Base-by-base conservation (phyloP, 35 echinoderm and acorn worm species). In the Apostichopus californicus region DNA sequence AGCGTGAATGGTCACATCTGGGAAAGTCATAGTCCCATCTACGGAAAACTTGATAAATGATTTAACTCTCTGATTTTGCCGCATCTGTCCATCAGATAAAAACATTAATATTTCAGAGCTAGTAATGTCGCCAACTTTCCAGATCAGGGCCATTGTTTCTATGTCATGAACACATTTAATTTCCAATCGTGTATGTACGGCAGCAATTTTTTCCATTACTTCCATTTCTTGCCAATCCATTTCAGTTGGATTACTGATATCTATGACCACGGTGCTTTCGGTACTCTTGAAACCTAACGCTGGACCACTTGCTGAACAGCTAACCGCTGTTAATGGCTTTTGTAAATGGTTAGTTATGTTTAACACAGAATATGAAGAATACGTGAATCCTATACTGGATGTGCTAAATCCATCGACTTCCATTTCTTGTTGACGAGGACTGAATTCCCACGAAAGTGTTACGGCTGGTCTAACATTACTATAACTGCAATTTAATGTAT, bases 81-180 rank as follows among this genome's bases (percentile, higher is more conserved):
- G 14, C 71, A 73, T 22, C 14, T 73, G 71, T 7, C 71, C 71
- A n/a, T 20, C 71, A 73, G 71, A 73, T n/a, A 73, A 22, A 22
- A 73, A 73, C 71, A 73, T 73, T 73, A 73, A n/a, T 17, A 73
- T 73, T 22, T n/a, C 13, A 73, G 71, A 73, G 17, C 71, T 73
- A 22, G 6, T 73, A 20, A 73, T 73, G 20, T 22, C 15, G 4
- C 71, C 71, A 73, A 6, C 15, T 22, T 73, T 73, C 71, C 71
- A 73, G 71, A 73, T 3, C 14, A 73, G 71, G 71, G 11, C 6
- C 15, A 22, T 73, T n/a, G 71, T 3, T 73, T 73, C 71, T 8
- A n/a, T 6, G 15, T n/a, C 71, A 18, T 18, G 71, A n/a, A 18
- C 17, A 73, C 71, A 73, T 73, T 22, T 6, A 73, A 73, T 22